A percentile compares a stretch with the other conserved stretches of the same genome.
Conservation (phyloP, 2,113 vertebrate genomes). For the Pollimyrus isidori region DNA sequence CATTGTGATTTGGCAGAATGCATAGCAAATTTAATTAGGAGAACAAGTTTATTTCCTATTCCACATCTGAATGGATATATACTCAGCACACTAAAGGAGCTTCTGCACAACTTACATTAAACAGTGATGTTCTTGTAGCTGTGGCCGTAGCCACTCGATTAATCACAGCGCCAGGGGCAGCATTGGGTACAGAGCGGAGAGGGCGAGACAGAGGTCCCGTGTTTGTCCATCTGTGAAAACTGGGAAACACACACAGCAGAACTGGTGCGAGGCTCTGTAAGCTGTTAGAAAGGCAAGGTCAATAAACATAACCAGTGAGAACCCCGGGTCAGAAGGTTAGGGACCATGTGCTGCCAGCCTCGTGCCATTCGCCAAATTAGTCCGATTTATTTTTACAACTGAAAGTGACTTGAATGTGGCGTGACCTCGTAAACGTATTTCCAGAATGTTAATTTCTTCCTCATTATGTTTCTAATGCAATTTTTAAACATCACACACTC, state of each 20-base stretch:
- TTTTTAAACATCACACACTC: not conserved
- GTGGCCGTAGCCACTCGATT: not conserved
- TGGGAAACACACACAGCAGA: conserved; percentile 31
- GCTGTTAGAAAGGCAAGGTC: conserved; percentile 48
- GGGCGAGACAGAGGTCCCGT: not conserved
- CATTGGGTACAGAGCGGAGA: not conserved
- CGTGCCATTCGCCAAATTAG: conserved; percentile 48
- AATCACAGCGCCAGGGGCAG: not conserved
- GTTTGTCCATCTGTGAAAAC: conserved; percentile 41
- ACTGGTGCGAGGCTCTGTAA: conserved; percentile 43
- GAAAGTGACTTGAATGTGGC: conserved; percentile 48
- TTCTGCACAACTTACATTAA: not conserved
- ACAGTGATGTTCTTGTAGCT: not conserved
- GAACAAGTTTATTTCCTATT: not conserved
- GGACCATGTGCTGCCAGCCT: conserved; percentile 54
- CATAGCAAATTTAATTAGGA: not conserved
- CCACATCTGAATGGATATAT: not conserved
- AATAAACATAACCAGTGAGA: conserved; percentile 56
- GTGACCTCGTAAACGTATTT: conserved; percentile 25
- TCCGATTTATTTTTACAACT: conserved; percentile 60
- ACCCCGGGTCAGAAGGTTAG: conserved; percentile 47
- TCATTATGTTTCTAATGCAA: not conserved
- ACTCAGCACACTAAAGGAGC: too few relatives aligned
- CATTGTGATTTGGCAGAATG: not conserved
- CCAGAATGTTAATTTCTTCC: conserved; percentile 1